phyloP scores from a whole-genome alignment of 37 sponge, comb jelly and placozoan species.

The Petrosia ficiformis region DNA sequence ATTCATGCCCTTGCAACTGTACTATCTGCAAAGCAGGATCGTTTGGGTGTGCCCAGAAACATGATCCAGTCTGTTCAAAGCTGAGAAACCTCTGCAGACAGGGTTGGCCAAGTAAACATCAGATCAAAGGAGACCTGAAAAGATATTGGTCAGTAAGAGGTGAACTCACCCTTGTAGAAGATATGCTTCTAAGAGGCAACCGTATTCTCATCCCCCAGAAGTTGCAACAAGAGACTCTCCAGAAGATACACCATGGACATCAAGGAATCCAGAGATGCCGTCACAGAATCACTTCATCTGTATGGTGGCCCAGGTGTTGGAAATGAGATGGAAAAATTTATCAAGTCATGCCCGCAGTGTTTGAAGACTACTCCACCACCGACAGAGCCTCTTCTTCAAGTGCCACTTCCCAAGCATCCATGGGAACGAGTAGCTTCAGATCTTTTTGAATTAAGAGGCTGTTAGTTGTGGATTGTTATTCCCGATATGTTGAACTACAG shows the following conservation, averaged over 20 bases:
- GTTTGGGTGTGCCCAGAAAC: conserved; percentile 12
- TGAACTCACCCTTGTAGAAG: neutral
- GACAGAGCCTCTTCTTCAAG: conserved; percentile 24
- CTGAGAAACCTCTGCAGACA: neutral
- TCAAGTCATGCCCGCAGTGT: conserved; percentile 40
- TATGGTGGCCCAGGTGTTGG: conserved; percentile 62
- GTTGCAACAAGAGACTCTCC: conserved; percentile 10
- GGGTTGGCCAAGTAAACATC: neutral
- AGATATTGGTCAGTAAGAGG: neutral
- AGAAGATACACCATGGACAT: conserved; percentile 46
- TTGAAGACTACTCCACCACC: neutral
- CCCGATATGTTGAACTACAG: conserved; percentile 2
- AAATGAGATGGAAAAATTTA: conserved; percentile 18
- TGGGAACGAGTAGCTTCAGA: conserved; percentile 10
- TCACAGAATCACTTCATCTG: conserved; percentile 16
- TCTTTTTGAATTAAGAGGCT: conserved; percentile 6
- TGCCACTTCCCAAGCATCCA: conserved; percentile 8
- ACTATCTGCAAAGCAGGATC: too few relatives aligned
- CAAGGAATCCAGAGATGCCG: conserved; percentile 44
- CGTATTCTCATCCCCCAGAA: conserved; percentile 32
- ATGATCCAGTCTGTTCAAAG: neutral
- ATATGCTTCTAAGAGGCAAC: neutral
- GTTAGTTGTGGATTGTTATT: conserved; percentile 7
- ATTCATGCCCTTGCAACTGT: too few relatives aligned
- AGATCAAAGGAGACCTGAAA: neutral